Evolutionary conservation across 2,888 invertebrate genomes (phyloP).

Genomic region (Idaea straminata): DNA sequence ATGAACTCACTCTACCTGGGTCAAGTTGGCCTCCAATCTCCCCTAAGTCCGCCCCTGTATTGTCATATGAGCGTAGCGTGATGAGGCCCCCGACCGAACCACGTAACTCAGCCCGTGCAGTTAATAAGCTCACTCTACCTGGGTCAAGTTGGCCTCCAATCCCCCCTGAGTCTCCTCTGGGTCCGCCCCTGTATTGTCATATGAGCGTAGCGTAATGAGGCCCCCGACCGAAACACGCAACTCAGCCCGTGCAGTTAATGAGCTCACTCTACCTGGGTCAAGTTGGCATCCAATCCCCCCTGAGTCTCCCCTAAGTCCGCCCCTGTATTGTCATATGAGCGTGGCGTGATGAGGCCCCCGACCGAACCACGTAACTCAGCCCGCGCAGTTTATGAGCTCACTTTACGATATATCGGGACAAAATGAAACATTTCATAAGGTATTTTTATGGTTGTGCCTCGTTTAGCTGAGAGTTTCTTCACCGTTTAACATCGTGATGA

Average conservation of each 20-base stretch:
- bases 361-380: conserved; percentile 14
- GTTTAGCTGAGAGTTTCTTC: conserved; percentile 8
- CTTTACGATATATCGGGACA: conserved; percentile 28
- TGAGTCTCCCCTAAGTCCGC: not conserved
- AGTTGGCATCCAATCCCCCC: too few species aligned
- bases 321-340: conserved; percentile 2
- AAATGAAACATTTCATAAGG: conserved; percentile 31
- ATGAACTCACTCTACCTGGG: conserved; percentile 22
- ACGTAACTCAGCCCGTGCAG: conserved; percentile 21
- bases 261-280: conserved; percentile 19
- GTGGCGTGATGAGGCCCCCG: not conserved
- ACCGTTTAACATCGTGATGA: not conserved
- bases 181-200: conserved; percentile 3
- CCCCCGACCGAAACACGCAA: conserved; percentile 8
- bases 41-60: not conserved
- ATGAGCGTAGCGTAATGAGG: not conserved
- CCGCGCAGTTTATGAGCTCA: conserved; percentile 27
- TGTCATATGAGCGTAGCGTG: not conserved
- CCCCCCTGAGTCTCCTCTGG: too few species aligned
- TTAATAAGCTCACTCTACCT: conserved; percentile 26
- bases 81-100: conserved; percentile 2
- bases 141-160: too few species aligned
- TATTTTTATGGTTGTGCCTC: conserved; percentile 17
- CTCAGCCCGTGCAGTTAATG: conserved; percentile 25
- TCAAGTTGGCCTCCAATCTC: too few species aligned